Evolutionary conservation across 1,140 invertebrate species (phyloP), one percentile per base, ranked within the genome.

Genomic region (Lasioglossum baleicum): DNA sequence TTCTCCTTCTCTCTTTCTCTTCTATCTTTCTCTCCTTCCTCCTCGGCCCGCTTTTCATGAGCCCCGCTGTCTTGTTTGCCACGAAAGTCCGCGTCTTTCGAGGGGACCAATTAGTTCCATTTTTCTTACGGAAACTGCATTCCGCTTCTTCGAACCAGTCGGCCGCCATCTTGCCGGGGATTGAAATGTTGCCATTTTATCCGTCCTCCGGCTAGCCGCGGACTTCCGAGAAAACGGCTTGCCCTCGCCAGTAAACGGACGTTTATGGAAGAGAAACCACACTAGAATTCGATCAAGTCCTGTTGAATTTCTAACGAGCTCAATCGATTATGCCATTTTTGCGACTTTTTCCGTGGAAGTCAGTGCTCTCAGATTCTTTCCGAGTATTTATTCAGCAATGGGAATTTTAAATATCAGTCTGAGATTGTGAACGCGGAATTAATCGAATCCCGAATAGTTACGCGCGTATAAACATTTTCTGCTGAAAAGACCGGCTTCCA

Each of bases 61-160:
- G 66, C 66, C 35, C 31, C 13, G 53, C 51, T 64, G 69, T 75
- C 77, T 86, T 83, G 81, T 86, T 86, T 83, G 81, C 85, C 83
- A 83, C 75, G 56, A 80, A 86, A 44, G 79, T 87, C 75, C 82
- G 60, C 72, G 71, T 82, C 84, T 87, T 86, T 84, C 79, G 80
- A 87, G 82, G 82, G 68, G 71, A 83, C 79, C 84, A 87, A 87
- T 87, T 87, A 87, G 85, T 80, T 86, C 72, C 77, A 80, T 76
- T 86, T 83, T 87, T 87, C 79, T 86, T 86, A 65, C 75, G 78
- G 44, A 77, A 83, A 85, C 82, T 85, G 80, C 68, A 76, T 75
- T 64, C 42, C 73, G 75, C 67, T 75, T 65, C 67, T 75, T 44
- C 48, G 48, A 58, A 58, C 68, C 68, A 40, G 68, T 58, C 68